Conservation (phyloP, 2,113 vertebrate genomes). For the Pachycephala philippinensis region DNA sequence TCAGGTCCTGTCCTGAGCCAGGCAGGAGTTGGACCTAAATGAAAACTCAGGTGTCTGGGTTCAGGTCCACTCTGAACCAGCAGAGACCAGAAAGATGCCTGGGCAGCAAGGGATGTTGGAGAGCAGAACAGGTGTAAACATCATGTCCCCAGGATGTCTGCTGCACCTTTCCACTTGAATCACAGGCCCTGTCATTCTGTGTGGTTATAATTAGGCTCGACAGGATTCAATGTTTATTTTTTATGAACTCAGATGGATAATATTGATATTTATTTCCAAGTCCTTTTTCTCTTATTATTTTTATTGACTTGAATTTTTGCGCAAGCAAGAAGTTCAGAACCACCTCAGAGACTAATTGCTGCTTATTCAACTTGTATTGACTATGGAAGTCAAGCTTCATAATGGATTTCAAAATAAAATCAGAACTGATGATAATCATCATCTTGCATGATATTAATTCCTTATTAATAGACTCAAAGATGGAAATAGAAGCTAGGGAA, state of each 20-base stretch:
- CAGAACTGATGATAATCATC: slow-evolving; percentile 41
- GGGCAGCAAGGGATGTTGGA: neutral
- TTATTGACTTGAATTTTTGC: slow-evolving; percentile 64
- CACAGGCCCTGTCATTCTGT: neutral
- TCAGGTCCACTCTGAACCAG: neutral
- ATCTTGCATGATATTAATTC: slow-evolving; percentile 37
- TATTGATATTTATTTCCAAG: slow-evolving; percentile 64
- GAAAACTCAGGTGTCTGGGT: neutral
- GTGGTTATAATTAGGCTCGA: slow-evolving; percentile 27
- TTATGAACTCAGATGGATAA: slow-evolving; percentile 53
- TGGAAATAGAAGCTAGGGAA: neutral
- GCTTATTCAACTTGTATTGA: slow-evolving; percentile 69
- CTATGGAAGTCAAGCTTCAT: slow-evolving; percentile 53
- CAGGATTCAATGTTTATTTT: slow-evolving; percentile 56
- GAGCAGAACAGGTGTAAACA: neutral
- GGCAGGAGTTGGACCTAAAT: neutral
- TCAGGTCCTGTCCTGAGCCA: neutral
- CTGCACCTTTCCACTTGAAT: neutral
- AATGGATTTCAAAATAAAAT: slow-evolving; percentile 51
- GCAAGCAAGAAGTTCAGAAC: slow-evolving; percentile 47
- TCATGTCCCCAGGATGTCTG: neutral
- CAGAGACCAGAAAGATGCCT: neutral
- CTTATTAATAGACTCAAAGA: slow-evolving; percentile 51
- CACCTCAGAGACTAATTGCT: slow-evolving; percentile 61
- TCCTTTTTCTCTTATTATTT: slow-evolving; percentile 63